A percentile compares a stretch with the other conserved stretches of the same genome.
phyloP scores from a whole-genome alignment of 1,140 invertebrate genomes.

The Phymorhynchus buccinoides region DNA sequence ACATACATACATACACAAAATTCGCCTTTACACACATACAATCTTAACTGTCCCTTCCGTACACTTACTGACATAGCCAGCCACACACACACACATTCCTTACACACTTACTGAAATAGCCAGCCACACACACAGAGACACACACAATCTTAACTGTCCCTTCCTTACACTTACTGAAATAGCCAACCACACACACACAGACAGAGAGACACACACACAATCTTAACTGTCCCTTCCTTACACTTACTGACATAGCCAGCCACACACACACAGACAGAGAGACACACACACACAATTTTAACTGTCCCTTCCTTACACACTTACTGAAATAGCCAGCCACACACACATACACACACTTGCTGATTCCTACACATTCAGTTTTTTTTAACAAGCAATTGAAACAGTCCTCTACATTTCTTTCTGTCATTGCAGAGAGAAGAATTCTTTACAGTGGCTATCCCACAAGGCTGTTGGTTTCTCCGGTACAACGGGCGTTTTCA shows the following conservation, averaged over 20 bases:
- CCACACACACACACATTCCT: too few relatives aligned
- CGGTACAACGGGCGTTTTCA: constrained; percentile 79
- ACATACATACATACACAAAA: too few relatives aligned
- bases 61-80: not conserved
- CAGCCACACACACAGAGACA: not conserved
- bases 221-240: too few relatives aligned
- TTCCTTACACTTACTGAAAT: too few relatives aligned
- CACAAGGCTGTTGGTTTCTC: constrained; percentile 74
- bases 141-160: too few relatives aligned
- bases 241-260: too few relatives aligned
- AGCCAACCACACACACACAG: not conserved
- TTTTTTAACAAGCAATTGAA: too few relatives aligned
- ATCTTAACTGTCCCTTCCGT: too few relatives aligned
- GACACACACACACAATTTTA: not conserved
- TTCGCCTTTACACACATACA: too few relatives aligned
- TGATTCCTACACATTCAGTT: not conserved
- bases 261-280: constrained; percentile 1
- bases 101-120: too few relatives aligned
- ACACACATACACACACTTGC: constrained; percentile 17
- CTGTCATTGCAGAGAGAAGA: constrained; percentile 12
- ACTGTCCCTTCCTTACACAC: not conserved
- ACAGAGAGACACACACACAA: too few relatives aligned
- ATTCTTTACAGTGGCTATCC: constrained; percentile 21
- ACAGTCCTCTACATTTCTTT: not conserved
- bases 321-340: not conserved